Evolutionary conservation across 1,140 invertebrate genomes (phyloP).

Genomic region (Pectinophora gossypiella): DNA sequence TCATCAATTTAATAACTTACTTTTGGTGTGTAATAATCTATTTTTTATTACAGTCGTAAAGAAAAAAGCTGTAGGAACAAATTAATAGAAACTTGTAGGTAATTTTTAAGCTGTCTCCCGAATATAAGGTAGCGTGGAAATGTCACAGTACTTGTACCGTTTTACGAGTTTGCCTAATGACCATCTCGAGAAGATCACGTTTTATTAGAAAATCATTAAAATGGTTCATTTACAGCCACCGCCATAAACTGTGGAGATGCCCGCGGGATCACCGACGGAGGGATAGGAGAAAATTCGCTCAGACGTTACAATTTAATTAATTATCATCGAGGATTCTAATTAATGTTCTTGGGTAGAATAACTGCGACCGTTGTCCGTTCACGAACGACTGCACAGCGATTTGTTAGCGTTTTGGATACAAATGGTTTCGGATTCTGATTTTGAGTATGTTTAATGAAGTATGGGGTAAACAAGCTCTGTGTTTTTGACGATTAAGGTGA

Average conservation of each 20-base stretch:
- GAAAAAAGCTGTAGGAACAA: no score
- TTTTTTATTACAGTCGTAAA: slow-evolving; percentile 16
- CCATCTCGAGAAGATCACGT: no score
- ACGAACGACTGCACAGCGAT: slow-evolving; percentile 22
- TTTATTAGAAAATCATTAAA: background rate
- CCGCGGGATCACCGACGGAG: slow-evolving; percentile 39
- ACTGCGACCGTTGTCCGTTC: background rate
- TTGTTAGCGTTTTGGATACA: slow-evolving; percentile 18
- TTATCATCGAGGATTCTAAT: slow-evolving; percentile 38
- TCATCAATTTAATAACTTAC: slow-evolving; percentile 55
- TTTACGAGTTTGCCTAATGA: no score
- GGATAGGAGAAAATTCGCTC: slow-evolving; percentile 56
- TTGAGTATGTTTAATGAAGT: no score
- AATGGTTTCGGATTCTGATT: no score
- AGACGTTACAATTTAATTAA: slow-evolving; percentile 73
- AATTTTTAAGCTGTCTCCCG: no score
- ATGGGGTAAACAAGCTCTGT: no score
- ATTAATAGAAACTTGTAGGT: no score
- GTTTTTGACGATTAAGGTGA: no score
- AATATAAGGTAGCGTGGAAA: no score
- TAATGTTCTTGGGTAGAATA: slow-evolving; percentile 28
- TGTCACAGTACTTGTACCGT: no score
- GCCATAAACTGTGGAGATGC: background rate
- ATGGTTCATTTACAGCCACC: background rate
- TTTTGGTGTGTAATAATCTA: slow-evolving; percentile 38